Evolutionary conservation across 2,797 vertebrate genomes (phyloP), one percentile per base, ranked within the genome.

Genomic region (Mastacembelus armatus): DNA sequence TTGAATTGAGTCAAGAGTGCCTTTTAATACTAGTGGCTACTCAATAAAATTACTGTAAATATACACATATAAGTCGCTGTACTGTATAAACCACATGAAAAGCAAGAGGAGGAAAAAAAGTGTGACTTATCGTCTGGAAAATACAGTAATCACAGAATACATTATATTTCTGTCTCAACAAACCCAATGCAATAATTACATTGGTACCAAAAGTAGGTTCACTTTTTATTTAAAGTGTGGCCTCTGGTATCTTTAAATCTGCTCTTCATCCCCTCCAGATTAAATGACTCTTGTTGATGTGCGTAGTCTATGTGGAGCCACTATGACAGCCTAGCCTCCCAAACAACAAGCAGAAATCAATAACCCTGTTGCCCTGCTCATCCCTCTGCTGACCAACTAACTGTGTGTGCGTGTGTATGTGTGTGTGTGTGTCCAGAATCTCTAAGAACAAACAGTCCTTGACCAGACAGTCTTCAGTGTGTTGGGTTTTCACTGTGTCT

Each of bases 341-440:
- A 77, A 80, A 87, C 77, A 87, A 78, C 61, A 78, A 70, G 68
- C 45, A 58, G 30, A 82, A 79, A 87, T 87, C 85, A 82, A 85
- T 88, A 80, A 69, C 26, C 61, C 15, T 59, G 60, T 62, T 59
- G 52, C 67, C 30, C 63, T 32, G 73, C 74, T 85, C 67, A 76
- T 75, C 63, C 64, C 50, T 36, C 40, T 49, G 55, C 61, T 59
- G 59, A 66, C 64, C 66, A 59, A 51, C 58, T 56, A 57, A 47
- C 27, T 42, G 48, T 50, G 49, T 30, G 27, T 48, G 26, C 35
- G 30, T 60, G 18, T 52, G 30, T 54, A 35, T 63, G 49, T 57
- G 35, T 21, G 22, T n/a, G 48, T 65, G 42, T 76, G 55, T 35
- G 32, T 54, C 9, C 24, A 52, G 65, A 51, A 55, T 48, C 16